Evolutionary conservation across 1,140 invertebrate species (phyloP).

Genomic region (Eriocheir sinensis): DNA sequence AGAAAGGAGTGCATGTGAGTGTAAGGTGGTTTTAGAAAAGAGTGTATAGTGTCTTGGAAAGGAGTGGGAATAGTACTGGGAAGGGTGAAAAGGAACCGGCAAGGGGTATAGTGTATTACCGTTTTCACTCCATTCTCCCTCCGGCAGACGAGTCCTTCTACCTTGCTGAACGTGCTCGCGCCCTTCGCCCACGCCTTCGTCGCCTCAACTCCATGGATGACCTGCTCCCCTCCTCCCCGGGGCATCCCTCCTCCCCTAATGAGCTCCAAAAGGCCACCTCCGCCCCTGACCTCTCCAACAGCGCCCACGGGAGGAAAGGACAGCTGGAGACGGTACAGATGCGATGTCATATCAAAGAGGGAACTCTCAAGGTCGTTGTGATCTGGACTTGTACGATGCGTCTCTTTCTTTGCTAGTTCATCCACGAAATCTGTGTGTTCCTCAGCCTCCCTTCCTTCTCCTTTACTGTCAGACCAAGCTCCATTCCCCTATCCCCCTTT

Average conservation of each 20-base stretch:
- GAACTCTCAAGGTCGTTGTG: no score
- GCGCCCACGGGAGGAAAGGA: conserved; percentile 30
- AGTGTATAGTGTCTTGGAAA: no score
- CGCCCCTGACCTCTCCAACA: conserved; percentile 74
- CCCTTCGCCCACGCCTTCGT: conserved; percentile 71
- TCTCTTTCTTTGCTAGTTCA: no score
- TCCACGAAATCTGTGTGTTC: no score
- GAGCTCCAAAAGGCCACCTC: conserved; percentile 70
- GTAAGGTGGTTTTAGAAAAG: no score
- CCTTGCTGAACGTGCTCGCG: conserved; percentile 72
- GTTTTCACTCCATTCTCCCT: background rate
- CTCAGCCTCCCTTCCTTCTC: no score
- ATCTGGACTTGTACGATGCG: no score
- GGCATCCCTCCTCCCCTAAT: conserved; percentile 43
- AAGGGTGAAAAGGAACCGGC: no score
- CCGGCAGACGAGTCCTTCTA: conserved; percentile 67
- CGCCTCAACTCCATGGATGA: conserved; percentile 76
- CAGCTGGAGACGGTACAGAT: background rate
- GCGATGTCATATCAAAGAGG: no score
- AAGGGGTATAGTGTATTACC: background rate
- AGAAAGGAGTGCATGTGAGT: no score
- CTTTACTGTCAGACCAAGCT: no score
- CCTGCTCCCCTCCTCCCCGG: conserved; percentile 31
- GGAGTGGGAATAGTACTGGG: background rate
- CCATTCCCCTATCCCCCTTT: no score